Base-by-base conservation (phyloP, 2,888 invertebrate genomes). In the Andrena dorsata region DNA sequence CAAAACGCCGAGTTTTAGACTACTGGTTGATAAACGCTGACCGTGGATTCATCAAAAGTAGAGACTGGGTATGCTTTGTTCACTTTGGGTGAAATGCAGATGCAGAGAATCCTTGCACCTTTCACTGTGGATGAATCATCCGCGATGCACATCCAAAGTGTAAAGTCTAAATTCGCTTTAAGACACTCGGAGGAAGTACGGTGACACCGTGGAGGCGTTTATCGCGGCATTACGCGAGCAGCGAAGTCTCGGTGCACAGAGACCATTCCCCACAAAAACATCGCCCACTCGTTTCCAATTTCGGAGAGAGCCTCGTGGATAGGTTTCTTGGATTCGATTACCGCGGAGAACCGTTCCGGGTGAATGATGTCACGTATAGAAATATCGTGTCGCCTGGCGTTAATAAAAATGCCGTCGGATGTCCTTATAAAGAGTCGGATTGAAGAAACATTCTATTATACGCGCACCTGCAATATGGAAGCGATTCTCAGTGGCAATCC, bases 271-370 rank as follows among this genome's bases (percentile, higher is more conserved):
- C 79, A 73, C 68, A 72, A 65, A 72, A 56, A 66, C 76, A 70
- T 88, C 87, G 86, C 88, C 90, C 82, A 89, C 86, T 69, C 81
- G 68, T 71, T 53, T 53, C 71, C 81, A 68, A 75, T 88, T 90
- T 89, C 71, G 86, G 79, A 86, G 85, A 83, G 84, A 85, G 84
- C 72, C 65, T 63, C 49, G 49, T 63, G 63, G 70, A 83, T 79
- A 81, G 73, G 76, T 86, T 87, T 80, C 83, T 56, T 32, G 76
- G 51, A 73, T 75, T 72, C 63, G 76, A 79, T 76, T 74, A 76
- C 56, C 73, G 71, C 63, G 72, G 65, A 80, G 47, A 58, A 71
- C 69, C 65, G 30, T 70, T 53, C 47, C 32, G 56, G 60, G 28
- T 28, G 56, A 60, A 60, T 85, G 73, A 83, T 60, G 68, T 83